Conservation (phyloP, 2,113 vertebrate species). For the Trochalopteron elliotii region DNA sequence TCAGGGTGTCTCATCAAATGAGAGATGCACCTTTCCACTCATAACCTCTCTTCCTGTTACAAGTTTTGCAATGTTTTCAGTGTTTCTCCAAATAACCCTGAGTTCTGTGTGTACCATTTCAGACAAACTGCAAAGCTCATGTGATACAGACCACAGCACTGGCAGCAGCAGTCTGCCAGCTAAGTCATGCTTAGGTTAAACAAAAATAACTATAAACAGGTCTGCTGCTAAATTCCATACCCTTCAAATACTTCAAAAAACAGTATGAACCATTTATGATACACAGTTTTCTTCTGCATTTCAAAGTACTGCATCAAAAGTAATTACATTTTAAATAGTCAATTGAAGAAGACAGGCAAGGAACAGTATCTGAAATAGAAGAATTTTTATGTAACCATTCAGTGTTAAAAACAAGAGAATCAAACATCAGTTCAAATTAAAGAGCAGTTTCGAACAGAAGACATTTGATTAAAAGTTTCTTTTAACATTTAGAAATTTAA, state of each 20-base stretch:
- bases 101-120: background rate
- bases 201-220: background rate
- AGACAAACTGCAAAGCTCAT: background rate
- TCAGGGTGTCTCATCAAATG: no score
- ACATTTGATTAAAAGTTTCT: conserved; percentile 76
- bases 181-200: background rate
- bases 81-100: background rate
- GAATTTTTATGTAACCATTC: conserved; percentile 65
- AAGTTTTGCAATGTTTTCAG: background rate
- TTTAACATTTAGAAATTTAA: conserved; percentile 81
- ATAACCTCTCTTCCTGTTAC: background rate
- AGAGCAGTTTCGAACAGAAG: conserved; percentile 66
- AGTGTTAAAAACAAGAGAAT: conserved; percentile 61
- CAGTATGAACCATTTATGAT: background rate
- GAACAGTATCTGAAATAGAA: conserved; percentile 52
- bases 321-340: background rate
- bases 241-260: background rate
- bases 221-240: background rate
- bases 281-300: background rate
- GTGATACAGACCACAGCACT: background rate
- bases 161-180: background rate
- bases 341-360: conserved; percentile 12
- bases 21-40: background rate
- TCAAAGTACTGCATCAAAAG: background rate
- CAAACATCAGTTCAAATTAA: conserved; percentile 53